Percentiles rank a stretch among this genome's conserved stretches.
Evolutionary conservation across 2,797 vertebrate species (phyloP).

Genomic region (Aythya fuligula): DNA sequence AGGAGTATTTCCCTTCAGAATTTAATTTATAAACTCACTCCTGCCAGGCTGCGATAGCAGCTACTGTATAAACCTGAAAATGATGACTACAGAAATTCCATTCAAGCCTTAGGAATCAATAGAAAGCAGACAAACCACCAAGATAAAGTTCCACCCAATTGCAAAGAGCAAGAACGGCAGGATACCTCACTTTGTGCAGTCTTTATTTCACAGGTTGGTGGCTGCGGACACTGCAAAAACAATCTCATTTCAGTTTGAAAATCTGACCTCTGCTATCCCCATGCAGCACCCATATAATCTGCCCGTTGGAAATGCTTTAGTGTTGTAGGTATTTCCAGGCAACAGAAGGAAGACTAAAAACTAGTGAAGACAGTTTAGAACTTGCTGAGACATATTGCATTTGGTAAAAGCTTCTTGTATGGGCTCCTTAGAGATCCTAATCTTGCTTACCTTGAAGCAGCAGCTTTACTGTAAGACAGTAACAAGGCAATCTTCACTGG

Average conservation of each 20-base stretch:
- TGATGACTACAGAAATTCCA: conserved; percentile 52
- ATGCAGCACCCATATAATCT: not conserved
- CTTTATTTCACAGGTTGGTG: too few relatives aligned
- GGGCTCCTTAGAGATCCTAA: not conserved
- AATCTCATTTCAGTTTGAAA: not conserved
- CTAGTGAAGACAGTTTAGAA: not conserved
- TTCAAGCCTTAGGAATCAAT: conserved; percentile 43
- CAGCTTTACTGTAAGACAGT: not conserved
- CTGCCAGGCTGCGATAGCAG: conserved; percentile 56
- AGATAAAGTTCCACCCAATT: conserved; percentile 41
- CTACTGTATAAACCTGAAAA: conserved; percentile 10
- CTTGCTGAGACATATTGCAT: not conserved
- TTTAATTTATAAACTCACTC: conserved; percentile 57
- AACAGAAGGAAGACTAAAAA: not conserved
- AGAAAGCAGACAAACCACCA: conserved; percentile 30
- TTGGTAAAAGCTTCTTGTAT: not conserved
- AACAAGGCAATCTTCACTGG: not conserved
- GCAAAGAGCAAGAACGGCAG: conserved; percentile 17
- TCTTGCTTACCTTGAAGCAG: not conserved
- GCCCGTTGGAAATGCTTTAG: not conserved
- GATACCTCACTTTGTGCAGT: not conserved
- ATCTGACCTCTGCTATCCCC: not conserved
- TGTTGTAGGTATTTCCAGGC: not conserved
- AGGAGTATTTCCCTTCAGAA: conserved; percentile 38
- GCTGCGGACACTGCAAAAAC: not conserved